Evolutionary conservation across 1,140 invertebrate genomes (phyloP).

Genomic region (Aphelenchoides avenae): DNA sequence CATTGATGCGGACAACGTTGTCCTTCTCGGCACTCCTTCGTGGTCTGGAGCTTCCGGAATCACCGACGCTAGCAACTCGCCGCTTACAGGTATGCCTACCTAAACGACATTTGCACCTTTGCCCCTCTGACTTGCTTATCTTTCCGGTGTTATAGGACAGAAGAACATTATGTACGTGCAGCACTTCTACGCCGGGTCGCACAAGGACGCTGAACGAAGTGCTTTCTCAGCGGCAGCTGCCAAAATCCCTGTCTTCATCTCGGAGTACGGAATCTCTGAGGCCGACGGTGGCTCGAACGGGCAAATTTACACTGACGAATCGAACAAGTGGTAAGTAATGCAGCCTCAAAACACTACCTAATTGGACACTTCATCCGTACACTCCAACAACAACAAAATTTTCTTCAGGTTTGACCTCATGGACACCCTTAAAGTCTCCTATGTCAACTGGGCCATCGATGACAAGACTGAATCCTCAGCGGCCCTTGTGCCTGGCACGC

Average conservation of each 20-base stretch:
- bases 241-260: conserved; percentile 19
- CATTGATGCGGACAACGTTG: conserved; percentile 22
- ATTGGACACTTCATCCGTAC: no score
- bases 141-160: conserved; percentile 11
- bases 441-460: conserved; percentile 18
- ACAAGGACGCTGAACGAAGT: no score
- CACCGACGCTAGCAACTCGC: neutral
- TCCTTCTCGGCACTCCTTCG: conserved; percentile 24
- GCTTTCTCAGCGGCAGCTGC: neutral
- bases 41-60: conserved; percentile 1
- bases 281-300: conserved; percentile 20
- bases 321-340: no score
- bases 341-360: no score
- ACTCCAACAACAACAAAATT: no score
- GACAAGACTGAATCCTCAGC: conserved; percentile 10
- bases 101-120: conserved; percentile 15
- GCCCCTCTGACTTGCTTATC: no score
- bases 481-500: conserved; percentile 3
- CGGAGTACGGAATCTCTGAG: conserved; percentile 27
- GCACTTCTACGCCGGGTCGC: conserved; percentile 25
- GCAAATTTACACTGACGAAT: conserved; percentile 15
- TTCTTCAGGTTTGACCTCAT: conserved; percentile 11
- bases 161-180: conserved; percentile 24
- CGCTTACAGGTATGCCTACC: neutral
- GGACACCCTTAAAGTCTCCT: conserved; percentile 14